Evolutionary conservation across 1,140 invertebrate genomes (phyloP).

Genomic region (Hermetia illucens): DNA sequence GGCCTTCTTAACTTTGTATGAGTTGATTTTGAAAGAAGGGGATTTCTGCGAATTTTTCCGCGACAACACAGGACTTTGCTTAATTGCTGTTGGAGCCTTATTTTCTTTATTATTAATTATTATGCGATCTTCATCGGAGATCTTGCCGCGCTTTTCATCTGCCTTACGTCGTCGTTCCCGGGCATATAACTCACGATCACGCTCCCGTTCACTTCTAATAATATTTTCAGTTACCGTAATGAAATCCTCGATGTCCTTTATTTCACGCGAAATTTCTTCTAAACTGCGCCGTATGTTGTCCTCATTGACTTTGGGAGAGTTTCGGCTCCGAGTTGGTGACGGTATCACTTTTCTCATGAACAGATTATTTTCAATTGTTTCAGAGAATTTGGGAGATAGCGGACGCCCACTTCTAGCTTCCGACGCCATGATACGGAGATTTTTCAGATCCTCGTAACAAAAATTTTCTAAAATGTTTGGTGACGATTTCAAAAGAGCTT

Average conservation of each 20-base stretch:
- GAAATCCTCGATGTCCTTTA: slow-evolving; percentile 28
- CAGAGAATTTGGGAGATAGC: slow-evolving; percentile 18
- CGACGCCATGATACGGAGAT: slow-evolving; percentile 14
- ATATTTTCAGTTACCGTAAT: slow-evolving; percentile 25
- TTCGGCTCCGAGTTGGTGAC: slow-evolving; percentile 10
- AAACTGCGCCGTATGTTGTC: slow-evolving; percentile 22
- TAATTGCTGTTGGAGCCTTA: slow-evolving; percentile 15
- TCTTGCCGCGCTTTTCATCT: not conserved
- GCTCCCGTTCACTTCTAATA: slow-evolving; percentile 16
- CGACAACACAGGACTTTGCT: not conserved
- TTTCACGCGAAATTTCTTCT: slow-evolving; percentile 27
- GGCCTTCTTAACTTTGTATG: slow-evolving; percentile 16
- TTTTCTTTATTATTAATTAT: slow-evolving; percentile 29
- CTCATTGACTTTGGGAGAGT: slow-evolving; percentile 22
- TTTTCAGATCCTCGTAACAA: slow-evolving; percentile 19
- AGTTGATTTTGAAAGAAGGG: slow-evolving; percentile 25
- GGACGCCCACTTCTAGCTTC: slow-evolving; percentile 5
- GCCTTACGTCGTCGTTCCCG: slow-evolving; percentile 5
- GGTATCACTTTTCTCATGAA: slow-evolving; percentile 27
- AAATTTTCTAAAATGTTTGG: slow-evolving; percentile 27
- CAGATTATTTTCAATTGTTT: slow-evolving; percentile 23
- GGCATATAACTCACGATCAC: slow-evolving; percentile 10
- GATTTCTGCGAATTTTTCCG: slow-evolving; percentile 12
- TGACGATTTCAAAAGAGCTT: slow-evolving; percentile 19
- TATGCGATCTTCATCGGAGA: slow-evolving; percentile 3